phyloP scores from a whole-genome alignment of 2,797 vertebrate species.

The Emydoidea blandingii region DNA sequence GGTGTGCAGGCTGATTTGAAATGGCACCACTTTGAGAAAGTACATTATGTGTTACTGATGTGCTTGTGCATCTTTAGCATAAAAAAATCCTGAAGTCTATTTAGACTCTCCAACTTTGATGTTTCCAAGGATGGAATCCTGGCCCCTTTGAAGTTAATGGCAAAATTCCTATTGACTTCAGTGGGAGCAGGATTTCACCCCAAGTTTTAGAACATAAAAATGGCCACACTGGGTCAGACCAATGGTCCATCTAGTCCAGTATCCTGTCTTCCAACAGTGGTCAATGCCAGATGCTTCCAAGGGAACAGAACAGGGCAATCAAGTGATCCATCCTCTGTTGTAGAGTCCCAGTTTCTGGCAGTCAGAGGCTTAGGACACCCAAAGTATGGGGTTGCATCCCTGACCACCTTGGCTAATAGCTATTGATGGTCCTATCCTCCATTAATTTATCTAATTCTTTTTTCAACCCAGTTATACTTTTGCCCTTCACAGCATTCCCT shows the following conservation, averaged over 20 bases:
- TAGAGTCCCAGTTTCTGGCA: not conserved
- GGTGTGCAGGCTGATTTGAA: not conserved
- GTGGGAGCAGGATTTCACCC: not conserved
- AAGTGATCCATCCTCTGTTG: not conserved
- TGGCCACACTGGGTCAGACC: not conserved
- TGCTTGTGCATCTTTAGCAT: not conserved
- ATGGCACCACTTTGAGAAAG: not conserved
- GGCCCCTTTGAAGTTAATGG: not conserved
- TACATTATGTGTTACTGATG: not conserved
- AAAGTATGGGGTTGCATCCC: not conserved
- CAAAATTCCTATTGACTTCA: not conserved
- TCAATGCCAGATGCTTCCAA: not conserved
- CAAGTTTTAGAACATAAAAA: not conserved
- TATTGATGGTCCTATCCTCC: not conserved
- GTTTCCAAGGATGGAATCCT: not conserved
- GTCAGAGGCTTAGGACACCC: not conserved
- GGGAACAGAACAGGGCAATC: not conserved
- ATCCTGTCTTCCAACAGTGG: not conserved
- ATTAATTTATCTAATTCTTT: not conserved
- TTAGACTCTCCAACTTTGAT: not conserved
- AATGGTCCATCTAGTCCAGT: not conserved
- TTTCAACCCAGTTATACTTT: not conserved
- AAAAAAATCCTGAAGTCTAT: not conserved
- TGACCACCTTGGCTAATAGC: not conserved
- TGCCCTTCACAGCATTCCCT: not conserved